Evolutionary conservation across 2,888 invertebrate genomes (phyloP).

Genomic region (Ormyrus nitidulus): DNA sequence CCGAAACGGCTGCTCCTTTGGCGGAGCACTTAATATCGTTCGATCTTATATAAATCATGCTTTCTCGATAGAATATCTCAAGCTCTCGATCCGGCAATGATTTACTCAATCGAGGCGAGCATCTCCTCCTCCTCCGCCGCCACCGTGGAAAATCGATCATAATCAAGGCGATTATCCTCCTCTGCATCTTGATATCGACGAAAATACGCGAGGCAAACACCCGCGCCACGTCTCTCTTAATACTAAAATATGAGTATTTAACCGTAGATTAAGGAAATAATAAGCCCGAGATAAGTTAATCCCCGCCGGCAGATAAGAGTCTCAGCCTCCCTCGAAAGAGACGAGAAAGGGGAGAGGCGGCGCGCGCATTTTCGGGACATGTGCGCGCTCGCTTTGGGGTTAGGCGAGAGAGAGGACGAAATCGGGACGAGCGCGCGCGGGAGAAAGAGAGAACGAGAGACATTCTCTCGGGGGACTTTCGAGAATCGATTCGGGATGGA

Average conservation of each 20-base stretch:
- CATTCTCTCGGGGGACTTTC: conserved; percentile 73
- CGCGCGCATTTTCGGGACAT: conserved; percentile 25
- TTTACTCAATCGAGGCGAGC: conserved; percentile 16
- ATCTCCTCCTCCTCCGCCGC: neutral
- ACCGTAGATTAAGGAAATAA: conserved; percentile 75
- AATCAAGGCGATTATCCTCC: conserved; percentile 22
- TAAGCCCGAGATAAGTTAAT: conserved; percentile 75
- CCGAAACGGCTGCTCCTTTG: neutral
- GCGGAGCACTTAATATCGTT: neutral
- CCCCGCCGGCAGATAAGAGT: conserved; percentile 70
- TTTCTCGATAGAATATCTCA: neutral
- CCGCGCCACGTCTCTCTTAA: conserved; percentile 62
- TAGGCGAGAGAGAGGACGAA: conserved; percentile 24
- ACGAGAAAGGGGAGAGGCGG: conserved; percentile 24
- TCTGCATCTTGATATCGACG: conserved; percentile 4
- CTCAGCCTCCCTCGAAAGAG: conserved; percentile 35
- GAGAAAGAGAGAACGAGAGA: neutral
- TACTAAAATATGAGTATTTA: conserved; percentile 75
- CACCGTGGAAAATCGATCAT: conserved; percentile 10
- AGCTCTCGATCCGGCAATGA: conserved; percentile 11
- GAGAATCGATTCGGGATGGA: conserved; percentile 74
- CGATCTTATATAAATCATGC: conserved; percentile 31
- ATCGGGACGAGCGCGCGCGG: conserved; percentile 9
- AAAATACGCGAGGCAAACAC: neutral
- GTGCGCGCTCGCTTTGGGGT: conserved; percentile 5